These are phyloP conservation scores for Sternotherus odoratus DNA, from an alignment of 2,797 vertebrate genomes.

Conservation along the genomic window DNA sequence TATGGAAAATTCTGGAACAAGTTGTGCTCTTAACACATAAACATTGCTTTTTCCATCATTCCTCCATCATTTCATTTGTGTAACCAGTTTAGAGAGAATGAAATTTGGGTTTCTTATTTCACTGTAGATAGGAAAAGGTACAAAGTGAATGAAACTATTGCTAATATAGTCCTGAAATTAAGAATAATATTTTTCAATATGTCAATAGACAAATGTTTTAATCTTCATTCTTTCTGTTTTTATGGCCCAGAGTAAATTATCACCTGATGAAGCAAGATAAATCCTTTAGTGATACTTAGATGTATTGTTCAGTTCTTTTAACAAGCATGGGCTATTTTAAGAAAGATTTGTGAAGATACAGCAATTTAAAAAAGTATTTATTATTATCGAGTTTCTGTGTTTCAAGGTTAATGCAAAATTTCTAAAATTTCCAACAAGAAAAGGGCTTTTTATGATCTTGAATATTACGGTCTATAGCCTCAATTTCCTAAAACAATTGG, in stretches of 20 bases:
- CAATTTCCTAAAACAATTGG: slow-evolving; percentile 20
- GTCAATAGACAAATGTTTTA: neutral
- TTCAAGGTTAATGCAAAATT: slow-evolving; percentile 35
- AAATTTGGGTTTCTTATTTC: neutral
- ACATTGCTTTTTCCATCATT: neutral
- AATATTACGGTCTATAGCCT: neutral
- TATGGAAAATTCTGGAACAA: neutral
- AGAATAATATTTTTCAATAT: neutral
- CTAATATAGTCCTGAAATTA: neutral
- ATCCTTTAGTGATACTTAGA: neutral
- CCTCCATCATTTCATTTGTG: neutral
- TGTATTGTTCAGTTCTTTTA: neutral
- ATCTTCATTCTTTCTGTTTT: neutral
- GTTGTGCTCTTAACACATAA: neutral
- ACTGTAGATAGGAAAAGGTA: neutral
- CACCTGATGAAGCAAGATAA: neutral
- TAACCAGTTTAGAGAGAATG: neutral
- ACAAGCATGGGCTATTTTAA: neutral
- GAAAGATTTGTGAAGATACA: neutral
- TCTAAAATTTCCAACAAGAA: slow-evolving; percentile 18
- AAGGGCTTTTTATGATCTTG: neutral
- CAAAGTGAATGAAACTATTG: too few relatives aligned
- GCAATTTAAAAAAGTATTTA: neutral
- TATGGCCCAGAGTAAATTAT: neutral
- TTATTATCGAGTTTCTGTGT: slow-evolving; percentile 29